Conservation (phyloP, 2,888 invertebrate species). For the Idaea dimidiata region DNA sequence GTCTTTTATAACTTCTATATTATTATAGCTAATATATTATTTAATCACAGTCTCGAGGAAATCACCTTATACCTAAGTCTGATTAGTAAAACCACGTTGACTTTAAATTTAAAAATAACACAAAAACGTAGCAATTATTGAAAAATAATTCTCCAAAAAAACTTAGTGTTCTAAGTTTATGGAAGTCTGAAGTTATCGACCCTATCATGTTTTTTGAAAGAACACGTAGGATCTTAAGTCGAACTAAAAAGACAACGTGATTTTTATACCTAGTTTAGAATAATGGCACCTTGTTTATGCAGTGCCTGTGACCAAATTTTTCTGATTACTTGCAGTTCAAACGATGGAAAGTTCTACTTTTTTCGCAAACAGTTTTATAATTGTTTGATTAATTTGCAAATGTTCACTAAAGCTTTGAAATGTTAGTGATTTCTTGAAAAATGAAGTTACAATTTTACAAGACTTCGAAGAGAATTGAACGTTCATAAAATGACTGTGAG, state of each 20-base stretch:
- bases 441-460: no score
- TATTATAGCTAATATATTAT: conserved; percentile 42
- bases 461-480: no score
- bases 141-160: conserved; percentile 7
- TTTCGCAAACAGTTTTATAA: no score
- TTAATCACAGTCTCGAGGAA: conserved; percentile 73
- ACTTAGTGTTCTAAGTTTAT: conserved; percentile 16
- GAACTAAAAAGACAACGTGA: background rate
- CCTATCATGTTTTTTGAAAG: background rate
- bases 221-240: background rate
- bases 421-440: no score
- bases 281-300: background rate
- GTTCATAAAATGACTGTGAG: no score
- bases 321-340: no score
- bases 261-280: background rate
- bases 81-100: conserved; percentile 45
- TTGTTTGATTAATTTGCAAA: no score
- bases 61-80: conserved; percentile 57
- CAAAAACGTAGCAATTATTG: conserved; percentile 9
- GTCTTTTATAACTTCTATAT: background rate
- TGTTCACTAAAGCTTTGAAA: no score
- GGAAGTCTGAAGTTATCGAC: conserved; percentile 9
- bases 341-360: no score
- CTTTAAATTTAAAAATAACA: conserved; percentile 3
- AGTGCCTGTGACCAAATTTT: no score